phyloP scores from a whole-genome alignment of 2,888 invertebrate genomes.

The Lacanobia oleracea region DNA sequence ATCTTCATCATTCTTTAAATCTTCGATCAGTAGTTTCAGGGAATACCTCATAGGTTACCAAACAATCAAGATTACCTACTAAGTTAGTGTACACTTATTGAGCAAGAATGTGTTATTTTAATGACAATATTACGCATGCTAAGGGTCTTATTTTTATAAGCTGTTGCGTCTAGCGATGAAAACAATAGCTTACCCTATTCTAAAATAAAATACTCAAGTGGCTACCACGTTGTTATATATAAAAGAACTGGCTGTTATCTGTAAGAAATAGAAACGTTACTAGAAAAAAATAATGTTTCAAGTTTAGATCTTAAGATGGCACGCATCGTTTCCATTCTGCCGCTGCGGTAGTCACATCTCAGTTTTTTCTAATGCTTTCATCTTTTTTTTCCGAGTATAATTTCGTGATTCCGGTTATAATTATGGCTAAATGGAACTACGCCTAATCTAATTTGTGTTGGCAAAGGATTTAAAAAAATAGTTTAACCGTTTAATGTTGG shows the following conservation, averaged over 20 bases:
- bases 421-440: slow-evolving; percentile 47
- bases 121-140: neutral
- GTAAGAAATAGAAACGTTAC: slow-evolving; percentile 39
- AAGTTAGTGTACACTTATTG: neutral
- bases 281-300: slow-evolving; percentile 36
- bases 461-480: slow-evolving; percentile 12
- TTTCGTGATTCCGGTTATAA: slow-evolving; percentile 32
- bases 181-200: neutral
- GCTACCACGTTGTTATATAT: neutral
- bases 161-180: too few relatives aligned
- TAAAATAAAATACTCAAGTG: slow-evolving; percentile 19
- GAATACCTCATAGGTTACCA: too few relatives aligned
- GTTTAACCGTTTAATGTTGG: slow-evolving; percentile 1
- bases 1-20: too few relatives aligned
- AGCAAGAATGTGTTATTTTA: slow-evolving; percentile 3
- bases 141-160: too few relatives aligned
- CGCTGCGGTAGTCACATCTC: slow-evolving; percentile 21
- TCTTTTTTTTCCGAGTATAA: slow-evolving; percentile 44
- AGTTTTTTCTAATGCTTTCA: slow-evolving; percentile 53
- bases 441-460: slow-evolving; percentile 24
- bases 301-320: slow-evolving; percentile 49
- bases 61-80: too few relatives aligned
- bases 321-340: slow-evolving; percentile 55
- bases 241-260: slow-evolving; percentile 20
- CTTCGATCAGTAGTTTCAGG: neutral